phyloP scores from a whole-genome alignment of 1,140 invertebrate species.

The Conopomorpha cramerella region DNA sequence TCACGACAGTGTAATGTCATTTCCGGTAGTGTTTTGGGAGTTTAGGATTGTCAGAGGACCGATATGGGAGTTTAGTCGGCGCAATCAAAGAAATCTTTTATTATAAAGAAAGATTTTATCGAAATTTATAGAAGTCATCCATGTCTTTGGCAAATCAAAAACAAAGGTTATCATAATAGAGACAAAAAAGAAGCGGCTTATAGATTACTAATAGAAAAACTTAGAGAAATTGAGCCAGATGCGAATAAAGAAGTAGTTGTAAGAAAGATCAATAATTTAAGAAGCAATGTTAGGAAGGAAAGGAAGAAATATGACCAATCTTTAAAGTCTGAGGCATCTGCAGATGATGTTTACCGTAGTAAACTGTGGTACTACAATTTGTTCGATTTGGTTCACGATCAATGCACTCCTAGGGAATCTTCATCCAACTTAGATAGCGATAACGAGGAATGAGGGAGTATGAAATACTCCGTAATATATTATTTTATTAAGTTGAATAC shows the following conservation, averaged over 20 bases:
- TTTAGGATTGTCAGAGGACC: no score
- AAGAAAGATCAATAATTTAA: constrained; percentile 26
- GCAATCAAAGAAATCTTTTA: no score
- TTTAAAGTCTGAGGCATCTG: constrained; percentile 13
- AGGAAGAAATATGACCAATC: constrained; percentile 14
- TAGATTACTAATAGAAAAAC: constrained; percentile 15
- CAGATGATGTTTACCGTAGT: constrained; percentile 17
- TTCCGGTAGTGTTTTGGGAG: no score
- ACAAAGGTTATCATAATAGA: constrained; percentile 20
- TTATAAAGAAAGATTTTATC: background rate
- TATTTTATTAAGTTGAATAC: constrained; percentile 6
- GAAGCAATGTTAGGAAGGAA: constrained; percentile 19
- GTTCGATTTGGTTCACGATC: constrained; percentile 18
- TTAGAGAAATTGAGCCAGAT: constrained; percentile 16
- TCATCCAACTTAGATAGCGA: constrained; percentile 5
- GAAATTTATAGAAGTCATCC: constrained; percentile 14
- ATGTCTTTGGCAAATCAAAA: constrained; percentile 25
- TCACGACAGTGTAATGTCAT: no score
- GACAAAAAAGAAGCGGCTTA: constrained; percentile 19
- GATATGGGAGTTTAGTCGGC: no score
- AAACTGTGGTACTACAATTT: constrained; percentile 23
- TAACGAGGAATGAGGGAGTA: constrained; percentile 6
- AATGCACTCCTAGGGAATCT: constrained; percentile 9
- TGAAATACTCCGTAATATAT: constrained; percentile 5
- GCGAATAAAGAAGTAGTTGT: constrained; percentile 13